Conservation (phyloP, 2,888 invertebrate species). For the Shargacucullia verbasci region DNA sequence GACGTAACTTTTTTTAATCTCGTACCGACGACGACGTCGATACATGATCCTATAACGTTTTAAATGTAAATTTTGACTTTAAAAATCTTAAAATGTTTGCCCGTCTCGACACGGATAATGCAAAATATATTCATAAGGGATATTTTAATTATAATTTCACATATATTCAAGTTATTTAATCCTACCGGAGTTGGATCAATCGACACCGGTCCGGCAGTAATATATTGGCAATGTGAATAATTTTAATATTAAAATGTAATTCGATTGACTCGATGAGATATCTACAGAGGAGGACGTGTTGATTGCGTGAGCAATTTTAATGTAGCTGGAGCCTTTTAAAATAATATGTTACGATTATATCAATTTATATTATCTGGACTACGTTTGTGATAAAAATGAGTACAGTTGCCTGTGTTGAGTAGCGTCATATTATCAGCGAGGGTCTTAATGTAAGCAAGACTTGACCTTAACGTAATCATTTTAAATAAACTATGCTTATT, state of each 20-base stretch:
- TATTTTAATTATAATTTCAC: conserved; percentile 81
- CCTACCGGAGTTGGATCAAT: conserved; percentile 66
- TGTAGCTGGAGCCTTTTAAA: conserved; percentile 22
- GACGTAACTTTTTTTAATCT: conserved; percentile 43
- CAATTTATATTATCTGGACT: conserved; percentile 30
- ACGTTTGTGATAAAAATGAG: conserved; percentile 28
- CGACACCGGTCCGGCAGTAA: conserved; percentile 53
- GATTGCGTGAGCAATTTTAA: conserved; percentile 51
- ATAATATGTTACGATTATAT: conserved; percentile 20
- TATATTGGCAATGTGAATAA: conserved; percentile 62
- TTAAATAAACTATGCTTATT: too few species aligned
- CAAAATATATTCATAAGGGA: conserved; percentile 71
- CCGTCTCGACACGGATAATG: conserved; percentile 58
- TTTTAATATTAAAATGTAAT: conserved; percentile 66
- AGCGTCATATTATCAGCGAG: neutral
- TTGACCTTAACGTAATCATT: neutral
- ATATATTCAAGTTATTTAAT: conserved; percentile 72
- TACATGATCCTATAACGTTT: conserved; percentile 64
- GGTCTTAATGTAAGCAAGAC: conserved; percentile 2
- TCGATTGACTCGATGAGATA: conserved; percentile 62
- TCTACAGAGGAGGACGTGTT: conserved; percentile 43
- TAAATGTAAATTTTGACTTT: conserved; percentile 74
- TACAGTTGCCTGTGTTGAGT: conserved; percentile 20
- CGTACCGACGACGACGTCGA: conserved; percentile 33
- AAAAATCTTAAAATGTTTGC: conserved; percentile 76